Base-by-base conservation (phyloP, 2,113 vertebrate genomes). In the Cranoglanis bouderius region DNA sequence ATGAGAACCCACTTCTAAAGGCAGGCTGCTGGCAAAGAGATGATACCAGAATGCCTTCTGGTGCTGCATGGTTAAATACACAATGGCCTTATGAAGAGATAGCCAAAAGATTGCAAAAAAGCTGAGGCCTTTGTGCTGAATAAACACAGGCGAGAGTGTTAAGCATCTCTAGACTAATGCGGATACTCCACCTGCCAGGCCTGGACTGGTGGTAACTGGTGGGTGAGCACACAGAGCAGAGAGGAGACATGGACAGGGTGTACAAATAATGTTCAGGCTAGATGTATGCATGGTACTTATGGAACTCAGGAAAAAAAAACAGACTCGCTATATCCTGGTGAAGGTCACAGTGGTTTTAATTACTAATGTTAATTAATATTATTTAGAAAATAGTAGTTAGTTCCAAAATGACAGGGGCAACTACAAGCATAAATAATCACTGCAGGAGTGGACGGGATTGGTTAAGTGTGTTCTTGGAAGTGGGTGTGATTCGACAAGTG, bases 1-100 rank as follows among this genome's bases (percentile, higher is more conserved):
- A 98, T 95, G 94, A 94, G 92, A 88, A 89, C 86, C 93, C 91
- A 94, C 93, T 95, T 95, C 95, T 0, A 35, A 95, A 94, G 94
- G 92, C 93, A 90, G 89, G 95, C 95, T 88, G 85, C 92, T 91
- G 96, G 95, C 94, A 93, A 94, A 19, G 93, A 93, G 91, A 92
- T 91, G 91, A 90, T 93, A 90, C 49, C 77, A 51, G 94, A 80
- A 91, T 90, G 53, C 95, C 94, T 95, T 96, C 94, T 97, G 96
- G 94, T 94, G 85, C 88, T 86, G 92, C 89, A 40, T n/a, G 63
- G 91, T 93, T 95, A 94, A 95, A 96, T 94, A 96, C 95, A 95
- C 94, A 96, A 92, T 93, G 92, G 86, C 43, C 90, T 96, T 94
- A 94, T 91, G 92, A 70, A 32, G 78, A 49, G 18, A 35, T 88